Conservation (phyloP, 2,113 vertebrate genomes). For the Burhinus bistriatus region DNA sequence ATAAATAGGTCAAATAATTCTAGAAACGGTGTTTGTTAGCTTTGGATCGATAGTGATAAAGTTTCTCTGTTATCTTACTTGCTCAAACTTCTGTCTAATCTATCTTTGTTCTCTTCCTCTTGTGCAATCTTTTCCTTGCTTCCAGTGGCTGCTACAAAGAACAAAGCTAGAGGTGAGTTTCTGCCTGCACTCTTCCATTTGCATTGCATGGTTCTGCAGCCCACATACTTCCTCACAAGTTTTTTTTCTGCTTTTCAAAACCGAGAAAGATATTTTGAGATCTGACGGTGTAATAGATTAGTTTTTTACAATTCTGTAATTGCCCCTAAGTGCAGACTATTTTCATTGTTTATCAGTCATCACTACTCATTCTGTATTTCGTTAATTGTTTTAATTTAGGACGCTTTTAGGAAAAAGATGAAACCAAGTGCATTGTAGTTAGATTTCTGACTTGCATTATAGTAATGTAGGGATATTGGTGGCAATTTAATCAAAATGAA, state of each 20-base stretch:
- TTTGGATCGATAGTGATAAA: constrained; percentile 35
- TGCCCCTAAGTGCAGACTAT: not conserved
- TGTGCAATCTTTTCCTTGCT: constrained; percentile 79
- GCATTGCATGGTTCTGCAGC: constrained; percentile 52
- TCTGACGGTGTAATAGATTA: not conserved
- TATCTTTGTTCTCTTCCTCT: constrained; percentile 77
- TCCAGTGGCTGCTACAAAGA: constrained; percentile 82
- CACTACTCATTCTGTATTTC: not conserved
- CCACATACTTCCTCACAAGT: not conserved
- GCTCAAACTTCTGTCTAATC: constrained; percentile 67
- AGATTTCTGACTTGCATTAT: not conserved
- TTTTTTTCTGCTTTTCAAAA: not conserved
- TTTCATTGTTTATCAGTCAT: not conserved
- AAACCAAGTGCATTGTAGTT: not conserved
- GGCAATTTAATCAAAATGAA: not conserved
- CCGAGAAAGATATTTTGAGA: not conserved
- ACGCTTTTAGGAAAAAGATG: not conserved
- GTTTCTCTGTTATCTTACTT: constrained; percentile 51
- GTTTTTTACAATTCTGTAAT: not conserved
- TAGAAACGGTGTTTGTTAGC: not conserved
- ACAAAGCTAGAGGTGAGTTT: constrained; percentile 81
- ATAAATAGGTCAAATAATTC: constrained; percentile 32
- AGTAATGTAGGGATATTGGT: not conserved
- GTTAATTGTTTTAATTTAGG: not conserved
- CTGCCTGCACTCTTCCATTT: constrained; percentile 47